A percentile compares a stretch with the other conserved stretches of the same genome.
Evolutionary conservation across 2,888 invertebrate genomes (phyloP).

Genomic region (Caenorhabditis virilis): DNA sequence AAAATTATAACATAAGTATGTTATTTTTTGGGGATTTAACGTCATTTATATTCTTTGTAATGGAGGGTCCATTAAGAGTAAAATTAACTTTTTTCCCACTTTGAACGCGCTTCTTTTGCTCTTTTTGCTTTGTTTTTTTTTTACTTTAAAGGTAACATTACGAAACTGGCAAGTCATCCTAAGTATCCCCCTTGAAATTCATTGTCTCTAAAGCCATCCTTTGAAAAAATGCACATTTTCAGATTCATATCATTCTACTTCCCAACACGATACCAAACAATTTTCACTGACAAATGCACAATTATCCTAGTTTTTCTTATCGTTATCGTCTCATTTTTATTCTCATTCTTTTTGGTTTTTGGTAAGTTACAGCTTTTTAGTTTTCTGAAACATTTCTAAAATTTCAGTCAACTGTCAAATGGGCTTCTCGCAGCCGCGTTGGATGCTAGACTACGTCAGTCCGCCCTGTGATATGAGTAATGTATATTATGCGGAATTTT

Average conservation of each 20-base stretch:
- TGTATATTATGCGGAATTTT: conserved; percentile 49
- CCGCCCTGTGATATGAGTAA: conserved; percentile 37
- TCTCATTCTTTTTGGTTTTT: conserved; percentile 37
- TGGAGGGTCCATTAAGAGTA: too few species aligned
- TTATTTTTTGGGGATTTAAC: too few species aligned
- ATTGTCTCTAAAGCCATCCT: too few species aligned
- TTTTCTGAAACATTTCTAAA: neutral
- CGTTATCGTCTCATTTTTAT: conserved; percentile 23
- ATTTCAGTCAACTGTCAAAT: conserved; percentile 44
- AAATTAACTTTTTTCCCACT: too few species aligned
- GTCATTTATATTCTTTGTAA: too few species aligned
- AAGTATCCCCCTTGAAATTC: too few species aligned
- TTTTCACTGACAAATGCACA: conserved; percentile 50
- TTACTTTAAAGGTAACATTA: too few species aligned
- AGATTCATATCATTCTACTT: conserved; percentile 55
- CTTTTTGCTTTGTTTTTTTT: too few species aligned
- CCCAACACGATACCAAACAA: conserved; percentile 43
- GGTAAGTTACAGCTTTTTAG: conserved; percentile 10
- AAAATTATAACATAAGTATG: too few species aligned
- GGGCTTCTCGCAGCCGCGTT: conserved; percentile 45
- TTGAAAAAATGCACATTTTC: too few species aligned
- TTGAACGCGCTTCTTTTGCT: too few species aligned
- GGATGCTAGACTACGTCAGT: conserved; percentile 51
- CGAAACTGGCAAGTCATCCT: too few species aligned
- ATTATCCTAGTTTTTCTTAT: conserved; percentile 33